A percentile compares a stretch with the other conserved stretches of the same genome.
Conservation (phyloP, 1,140 invertebrate species). For the Drosophila nikananu region DNA sequence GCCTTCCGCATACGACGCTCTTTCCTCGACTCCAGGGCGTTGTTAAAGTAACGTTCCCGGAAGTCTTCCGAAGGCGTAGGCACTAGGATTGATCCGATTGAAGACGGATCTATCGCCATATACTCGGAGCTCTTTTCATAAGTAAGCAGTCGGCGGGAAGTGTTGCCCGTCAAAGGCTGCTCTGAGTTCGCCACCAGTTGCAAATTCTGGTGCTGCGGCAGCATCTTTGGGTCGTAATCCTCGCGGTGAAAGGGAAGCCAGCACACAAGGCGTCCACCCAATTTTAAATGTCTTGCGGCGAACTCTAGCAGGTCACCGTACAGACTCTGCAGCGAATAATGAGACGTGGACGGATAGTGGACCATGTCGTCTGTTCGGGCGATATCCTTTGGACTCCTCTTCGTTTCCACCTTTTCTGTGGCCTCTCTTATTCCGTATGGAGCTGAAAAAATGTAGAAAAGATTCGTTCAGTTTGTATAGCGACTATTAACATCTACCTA, state of each 20-base stretch:
- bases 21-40: constrained; percentile 87
- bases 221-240: constrained; percentile 90
- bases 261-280: constrained; percentile 93
- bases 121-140: constrained; percentile 92
- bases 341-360: constrained; percentile 92
- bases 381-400: constrained; percentile 86
- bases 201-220: constrained; percentile 93
- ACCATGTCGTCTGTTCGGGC: constrained; percentile 60
- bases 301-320: constrained; percentile 94
- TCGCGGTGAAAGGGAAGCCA: constrained; percentile 95
- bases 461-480: background rate
- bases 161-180: constrained; percentile 92
- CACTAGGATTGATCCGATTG: constrained; percentile 32
- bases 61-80: constrained; percentile 51
- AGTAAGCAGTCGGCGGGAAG: constrained; percentile 93
- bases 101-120: constrained; percentile 10
- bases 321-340: constrained; percentile 93
- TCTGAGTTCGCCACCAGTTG: constrained; percentile 93
- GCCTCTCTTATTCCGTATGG: constrained; percentile 98
- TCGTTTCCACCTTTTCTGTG: constrained; percentile 93
- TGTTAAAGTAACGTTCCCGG: constrained; percentile 88
- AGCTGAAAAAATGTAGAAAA: constrained; percentile 87
- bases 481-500: constrained; percentile 87
- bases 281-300: constrained; percentile 90
- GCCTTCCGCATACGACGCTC: constrained; percentile 85